Percentiles rank a stretch among this genome's conserved stretches.
These are phyloP conservation scores for Hephaestus fuliginosus DNA, from an alignment of 2,797 vertebrate genomes.

Conservation along the genomic window DNA sequence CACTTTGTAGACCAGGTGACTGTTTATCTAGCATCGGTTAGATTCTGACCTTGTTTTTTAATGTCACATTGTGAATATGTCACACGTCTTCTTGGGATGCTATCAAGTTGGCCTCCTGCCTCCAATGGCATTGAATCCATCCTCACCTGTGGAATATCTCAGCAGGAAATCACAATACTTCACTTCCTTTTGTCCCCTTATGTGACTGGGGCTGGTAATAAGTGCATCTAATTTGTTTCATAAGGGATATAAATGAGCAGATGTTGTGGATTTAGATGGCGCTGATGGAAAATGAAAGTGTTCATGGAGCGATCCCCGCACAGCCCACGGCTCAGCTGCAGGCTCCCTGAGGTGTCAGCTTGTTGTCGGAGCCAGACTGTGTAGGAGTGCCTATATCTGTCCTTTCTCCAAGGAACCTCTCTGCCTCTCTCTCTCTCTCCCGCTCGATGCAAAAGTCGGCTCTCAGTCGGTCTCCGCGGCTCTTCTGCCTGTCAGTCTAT, in stretches of 20 bases:
- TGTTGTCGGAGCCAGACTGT: slow-evolving; percentile 82
- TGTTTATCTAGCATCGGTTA: background rate
- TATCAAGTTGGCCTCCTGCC: background rate
- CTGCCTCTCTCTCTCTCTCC: slow-evolving; percentile 16
- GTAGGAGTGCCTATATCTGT: slow-evolving; percentile 85
- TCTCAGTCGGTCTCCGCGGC: slow-evolving; percentile 23
- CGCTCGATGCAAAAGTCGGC: slow-evolving; percentile 33
- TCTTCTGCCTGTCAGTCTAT: slow-evolving; percentile 31
- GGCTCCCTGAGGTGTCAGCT: slow-evolving; percentile 81
- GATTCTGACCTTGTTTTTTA: slow-evolving; percentile 6
- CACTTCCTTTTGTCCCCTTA: background rate
- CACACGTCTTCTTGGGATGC: background rate
- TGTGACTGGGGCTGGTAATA: background rate
- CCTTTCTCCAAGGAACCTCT: slow-evolving; percentile 60
- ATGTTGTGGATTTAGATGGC: slow-evolving; percentile 70
- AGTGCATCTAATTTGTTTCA: slow-evolving; percentile 33
- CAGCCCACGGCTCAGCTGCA: slow-evolving; percentile 83
- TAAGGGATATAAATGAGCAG: slow-evolving; percentile 59
- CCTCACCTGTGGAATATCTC: slow-evolving; percentile 18
- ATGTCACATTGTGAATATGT: slow-evolving; percentile 6
- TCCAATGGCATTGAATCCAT: background rate
- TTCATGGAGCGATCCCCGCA: slow-evolving; percentile 50
- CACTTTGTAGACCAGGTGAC: background rate
- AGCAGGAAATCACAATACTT: background rate
- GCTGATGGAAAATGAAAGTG: slow-evolving; percentile 56